phyloP scores from a whole-genome alignment of 2,113 vertebrate genomes.

The Pygoscelis adeliae region DNA sequence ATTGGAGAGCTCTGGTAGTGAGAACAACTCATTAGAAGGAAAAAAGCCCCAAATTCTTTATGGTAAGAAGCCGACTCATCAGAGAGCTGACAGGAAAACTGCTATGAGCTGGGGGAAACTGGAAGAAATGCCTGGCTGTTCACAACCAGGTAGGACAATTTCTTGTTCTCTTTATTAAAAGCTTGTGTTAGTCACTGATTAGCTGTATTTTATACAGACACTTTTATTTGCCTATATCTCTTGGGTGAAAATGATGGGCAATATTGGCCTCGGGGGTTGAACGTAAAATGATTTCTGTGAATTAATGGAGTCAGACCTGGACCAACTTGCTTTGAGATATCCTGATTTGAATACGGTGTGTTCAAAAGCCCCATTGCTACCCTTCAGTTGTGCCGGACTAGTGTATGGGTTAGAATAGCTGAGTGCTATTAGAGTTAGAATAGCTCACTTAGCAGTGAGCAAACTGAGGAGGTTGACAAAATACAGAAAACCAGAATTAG shows the following conservation, averaged over 20 bases:
- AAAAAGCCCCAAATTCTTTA: not conserved
- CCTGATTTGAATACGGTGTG: accelerated
- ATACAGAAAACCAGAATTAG: accelerated
- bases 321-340: not conserved
- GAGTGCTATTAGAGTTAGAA: not conserved
- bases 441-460: accelerated
- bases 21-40: not conserved
- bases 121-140: not conserved
- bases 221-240: not conserved
- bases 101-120: not conserved
- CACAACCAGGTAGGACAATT: not conserved
- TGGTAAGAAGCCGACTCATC: not conserved
- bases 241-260: not conserved
- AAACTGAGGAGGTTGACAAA: accelerated
- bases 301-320: not conserved
- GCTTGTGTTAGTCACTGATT: not conserved
- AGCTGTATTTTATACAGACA: not conserved
- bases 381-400: not conserved
- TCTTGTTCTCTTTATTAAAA: not conserved
- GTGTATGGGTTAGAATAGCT: accelerated
- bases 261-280: not conserved
- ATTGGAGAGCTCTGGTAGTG: not conserved
- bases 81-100: not conserved
- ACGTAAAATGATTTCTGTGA: not conserved
- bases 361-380: accelerated